Conservation (phyloP, 2,888 invertebrate species). For the Clitarchus hookeri region DNA sequence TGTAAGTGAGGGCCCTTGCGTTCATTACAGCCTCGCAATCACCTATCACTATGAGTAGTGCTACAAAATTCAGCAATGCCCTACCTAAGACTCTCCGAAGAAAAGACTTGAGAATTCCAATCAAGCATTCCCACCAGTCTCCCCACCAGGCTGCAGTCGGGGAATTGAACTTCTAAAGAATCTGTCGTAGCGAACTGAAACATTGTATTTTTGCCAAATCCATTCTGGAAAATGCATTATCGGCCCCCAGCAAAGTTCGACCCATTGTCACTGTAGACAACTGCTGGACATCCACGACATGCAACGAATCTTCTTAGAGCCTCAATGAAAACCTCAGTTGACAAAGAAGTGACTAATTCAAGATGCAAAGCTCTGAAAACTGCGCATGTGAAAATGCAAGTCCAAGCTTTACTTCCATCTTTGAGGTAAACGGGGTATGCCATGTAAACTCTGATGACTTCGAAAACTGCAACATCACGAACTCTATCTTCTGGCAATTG, state of each 20-base stretch:
- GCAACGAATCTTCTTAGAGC: conserved; percentile 49
- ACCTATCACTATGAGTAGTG: conserved; percentile 47
- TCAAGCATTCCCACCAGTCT: conserved; percentile 54
- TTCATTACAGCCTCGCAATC: conserved; percentile 51
- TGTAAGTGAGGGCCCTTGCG: conserved; percentile 49
- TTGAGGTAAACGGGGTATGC: conserved; percentile 50
- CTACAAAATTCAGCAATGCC: conserved; percentile 46
- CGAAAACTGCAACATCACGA: conserved; percentile 46
- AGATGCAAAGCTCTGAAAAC: conserved; percentile 51
- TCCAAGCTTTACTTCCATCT: conserved; percentile 47
- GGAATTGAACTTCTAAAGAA: conserved; percentile 49
- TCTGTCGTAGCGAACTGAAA: background rate
- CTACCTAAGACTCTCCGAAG: conserved; percentile 50
- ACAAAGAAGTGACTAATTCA: conserved; percentile 49
- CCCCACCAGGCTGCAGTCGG: conserved; percentile 54
- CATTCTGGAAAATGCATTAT: background rate
- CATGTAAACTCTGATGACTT: conserved; percentile 50
- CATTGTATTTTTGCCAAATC: background rate
- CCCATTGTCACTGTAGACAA: conserved; percentile 40
- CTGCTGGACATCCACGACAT: conserved; percentile 48
- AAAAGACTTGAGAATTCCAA: conserved; percentile 51
- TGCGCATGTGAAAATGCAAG: conserved; percentile 52
- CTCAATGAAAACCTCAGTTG: conserved; percentile 48
- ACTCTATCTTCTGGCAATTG: conserved; percentile 48
- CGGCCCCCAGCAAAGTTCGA: background rate